These are phyloP conservation scores for Clitarchus hookeri DNA, from an alignment of 2,888 invertebrate genomes.

Conservation along the genomic window DNA sequence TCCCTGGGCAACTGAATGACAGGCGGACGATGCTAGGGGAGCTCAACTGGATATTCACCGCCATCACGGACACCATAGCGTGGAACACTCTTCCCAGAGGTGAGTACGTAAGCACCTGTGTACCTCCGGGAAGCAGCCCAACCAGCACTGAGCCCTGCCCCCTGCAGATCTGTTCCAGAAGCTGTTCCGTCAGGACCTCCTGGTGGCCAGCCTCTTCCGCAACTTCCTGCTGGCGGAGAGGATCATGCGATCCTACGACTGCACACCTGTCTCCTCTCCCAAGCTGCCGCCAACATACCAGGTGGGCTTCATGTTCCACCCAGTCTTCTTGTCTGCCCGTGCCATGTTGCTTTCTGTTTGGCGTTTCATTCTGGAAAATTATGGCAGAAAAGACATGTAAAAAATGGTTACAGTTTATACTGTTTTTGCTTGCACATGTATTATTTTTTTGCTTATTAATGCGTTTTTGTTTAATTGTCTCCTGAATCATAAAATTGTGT, in stretches of 20 bases:
- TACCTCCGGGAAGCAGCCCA: no score
- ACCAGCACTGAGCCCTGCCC: conserved; percentile 33
- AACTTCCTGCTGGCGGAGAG: conserved; percentile 97
- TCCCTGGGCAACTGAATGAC: conserved; percentile 94
- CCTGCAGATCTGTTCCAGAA: conserved; percentile 87
- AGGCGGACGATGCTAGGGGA: conserved; percentile 97
- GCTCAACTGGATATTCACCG: conserved; percentile 99
- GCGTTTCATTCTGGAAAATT: no score
- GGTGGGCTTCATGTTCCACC: conserved; percentile 53
- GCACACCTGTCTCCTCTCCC: conserved; percentile 93
- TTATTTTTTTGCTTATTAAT: no score
- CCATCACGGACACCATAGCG: conserved; percentile 99
- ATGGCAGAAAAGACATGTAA: no score
- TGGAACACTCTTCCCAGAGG: conserved; percentile 95
- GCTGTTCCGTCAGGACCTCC: conserved; percentile 93
- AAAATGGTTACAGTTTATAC: no score
- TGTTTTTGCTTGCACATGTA: no score
- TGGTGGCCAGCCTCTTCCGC: conserved; percentile 97
- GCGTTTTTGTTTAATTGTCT: no score
- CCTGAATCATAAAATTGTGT: no score
- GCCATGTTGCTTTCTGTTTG: no score
- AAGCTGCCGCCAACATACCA: conserved; percentile 87
- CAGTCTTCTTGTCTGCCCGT: neutral
- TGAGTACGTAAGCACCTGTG: conserved; percentile 47
- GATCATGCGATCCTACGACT: conserved; percentile 94